Conservation (phyloP, 2,888 invertebrate genomes). For the Apeira syringaria region DNA sequence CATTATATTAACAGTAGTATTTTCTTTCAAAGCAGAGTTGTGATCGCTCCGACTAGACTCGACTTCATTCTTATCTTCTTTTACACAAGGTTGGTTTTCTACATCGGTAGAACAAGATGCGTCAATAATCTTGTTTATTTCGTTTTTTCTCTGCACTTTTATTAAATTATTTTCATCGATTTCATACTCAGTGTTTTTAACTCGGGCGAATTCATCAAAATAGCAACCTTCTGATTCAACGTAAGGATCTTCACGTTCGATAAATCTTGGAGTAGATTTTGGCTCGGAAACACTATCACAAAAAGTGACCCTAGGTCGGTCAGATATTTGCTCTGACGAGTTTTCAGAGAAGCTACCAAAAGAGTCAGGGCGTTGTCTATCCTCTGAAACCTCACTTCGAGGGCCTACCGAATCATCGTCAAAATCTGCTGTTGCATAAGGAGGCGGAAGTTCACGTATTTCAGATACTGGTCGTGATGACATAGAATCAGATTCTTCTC, state of each 20-base stretch:
- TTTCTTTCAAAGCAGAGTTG: conserved; percentile 65
- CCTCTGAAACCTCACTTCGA: conserved; percentile 75
- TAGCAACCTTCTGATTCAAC: conserved; percentile 71
- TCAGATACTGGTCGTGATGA: conserved; percentile 82
- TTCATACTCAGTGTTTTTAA: conserved; percentile 73
- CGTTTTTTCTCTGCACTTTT: conserved; percentile 76
- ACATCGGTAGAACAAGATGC: conserved; percentile 52
- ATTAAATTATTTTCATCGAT: conserved; percentile 66
- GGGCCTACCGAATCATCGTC: conserved; percentile 77
- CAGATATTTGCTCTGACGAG: conserved; percentile 69
- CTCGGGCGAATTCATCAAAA: conserved; percentile 60
- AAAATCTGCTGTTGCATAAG: conserved; percentile 75
- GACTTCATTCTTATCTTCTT: conserved; percentile 61
- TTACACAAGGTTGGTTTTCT: conserved; percentile 43
- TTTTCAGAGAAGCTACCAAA: conserved; percentile 79
- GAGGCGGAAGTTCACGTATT: conserved; percentile 82
- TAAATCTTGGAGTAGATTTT: conserved; percentile 71
- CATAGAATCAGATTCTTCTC: conserved; percentile 83
- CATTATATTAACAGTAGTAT: conserved; percentile 68
- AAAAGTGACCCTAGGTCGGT: conserved; percentile 59
- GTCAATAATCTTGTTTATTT: conserved; percentile 72
- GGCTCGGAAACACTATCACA: conserved; percentile 75
- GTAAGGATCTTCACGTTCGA: conserved; percentile 75
- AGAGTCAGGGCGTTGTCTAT: conserved; percentile 72
- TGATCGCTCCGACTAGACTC: conserved; percentile 66